Conservation (phyloP, 2,797 vertebrate species). For the Gephyroberyx darwinii region DNA sequence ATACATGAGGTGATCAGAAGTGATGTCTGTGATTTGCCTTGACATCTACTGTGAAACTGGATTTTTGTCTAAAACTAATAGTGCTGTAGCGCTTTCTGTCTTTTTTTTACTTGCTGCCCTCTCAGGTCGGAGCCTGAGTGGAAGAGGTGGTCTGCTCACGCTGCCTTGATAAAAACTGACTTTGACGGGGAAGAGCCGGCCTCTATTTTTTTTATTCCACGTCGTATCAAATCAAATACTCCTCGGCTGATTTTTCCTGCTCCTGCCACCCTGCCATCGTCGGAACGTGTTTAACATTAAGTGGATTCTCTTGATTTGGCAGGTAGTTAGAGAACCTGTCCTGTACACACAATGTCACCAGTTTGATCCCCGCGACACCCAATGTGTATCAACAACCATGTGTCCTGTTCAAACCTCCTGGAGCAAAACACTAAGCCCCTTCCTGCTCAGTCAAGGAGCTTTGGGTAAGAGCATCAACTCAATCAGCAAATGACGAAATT, state of each 20-base stretch:
- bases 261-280: not conserved
- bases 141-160: not conserved
- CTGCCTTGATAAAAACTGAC: slow-evolving; percentile 1
- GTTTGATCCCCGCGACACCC: not conserved
- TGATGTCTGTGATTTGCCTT: not conserved
- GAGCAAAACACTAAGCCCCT: not conserved
- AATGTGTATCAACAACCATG: not conserved
- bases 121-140: not conserved
- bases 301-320: not conserved
- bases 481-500: no score
- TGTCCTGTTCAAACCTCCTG: not conserved
- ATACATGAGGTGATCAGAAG: not conserved
- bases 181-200: not conserved
- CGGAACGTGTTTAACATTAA: not conserved
- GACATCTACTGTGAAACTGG: not conserved
- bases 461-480: no score
- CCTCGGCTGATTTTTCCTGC: not conserved
- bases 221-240: slow-evolving; percentile 1
- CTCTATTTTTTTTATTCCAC: not conserved
- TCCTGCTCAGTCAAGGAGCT: not conserved
- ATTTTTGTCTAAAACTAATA: not conserved
- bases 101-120: not conserved
- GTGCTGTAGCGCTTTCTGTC: not conserved
- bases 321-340: no score
- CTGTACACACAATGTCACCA: not conserved